These are phyloP conservation scores for Theropithecus gelada DNA, from an alignment of 2,113 vertebrate genomes.

Conservation along the genomic window DNA sequence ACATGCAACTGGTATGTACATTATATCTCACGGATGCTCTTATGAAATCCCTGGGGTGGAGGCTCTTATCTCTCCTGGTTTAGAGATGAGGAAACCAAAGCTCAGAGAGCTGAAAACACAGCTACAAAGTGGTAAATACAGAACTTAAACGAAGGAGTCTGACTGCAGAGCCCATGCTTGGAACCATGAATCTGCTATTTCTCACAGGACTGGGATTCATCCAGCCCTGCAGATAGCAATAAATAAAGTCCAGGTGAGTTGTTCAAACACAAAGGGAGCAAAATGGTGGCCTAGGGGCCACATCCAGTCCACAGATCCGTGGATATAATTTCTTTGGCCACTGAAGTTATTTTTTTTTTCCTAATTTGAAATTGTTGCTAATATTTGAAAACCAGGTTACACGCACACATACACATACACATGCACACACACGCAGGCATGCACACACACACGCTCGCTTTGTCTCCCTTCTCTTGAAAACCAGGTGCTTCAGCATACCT, in stretches of 20 bases:
- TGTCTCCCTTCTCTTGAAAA: not conserved
- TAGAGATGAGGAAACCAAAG: not conserved
- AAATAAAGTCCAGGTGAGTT: not conserved
- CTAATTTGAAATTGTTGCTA: not conserved
- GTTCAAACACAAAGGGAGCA: not conserved
- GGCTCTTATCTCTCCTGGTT: not conserved
- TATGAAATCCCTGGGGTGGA: not conserved
- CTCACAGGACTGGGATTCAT: not conserved
- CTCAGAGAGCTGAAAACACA: not conserved
- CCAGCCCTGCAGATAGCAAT: not conserved
- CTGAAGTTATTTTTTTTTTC: not conserved
- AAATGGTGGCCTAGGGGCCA: not conserved
- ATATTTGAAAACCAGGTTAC: not conserved
- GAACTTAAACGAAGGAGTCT: not conserved
- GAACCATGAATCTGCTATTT: no score
- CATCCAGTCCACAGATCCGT: not conserved
- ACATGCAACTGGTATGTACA: rapidly evolving
- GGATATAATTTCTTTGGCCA: not conserved
- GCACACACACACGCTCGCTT: not conserved
- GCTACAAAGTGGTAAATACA: not conserved
- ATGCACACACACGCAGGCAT: not conserved
- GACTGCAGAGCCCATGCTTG: not conserved
- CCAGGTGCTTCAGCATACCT: not conserved
- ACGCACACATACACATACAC: not conserved
- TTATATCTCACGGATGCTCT: rapidly evolving